Evolutionary conservation across 2,888 invertebrate species (phyloP).

Genomic region (Chorisops tibialis): DNA sequence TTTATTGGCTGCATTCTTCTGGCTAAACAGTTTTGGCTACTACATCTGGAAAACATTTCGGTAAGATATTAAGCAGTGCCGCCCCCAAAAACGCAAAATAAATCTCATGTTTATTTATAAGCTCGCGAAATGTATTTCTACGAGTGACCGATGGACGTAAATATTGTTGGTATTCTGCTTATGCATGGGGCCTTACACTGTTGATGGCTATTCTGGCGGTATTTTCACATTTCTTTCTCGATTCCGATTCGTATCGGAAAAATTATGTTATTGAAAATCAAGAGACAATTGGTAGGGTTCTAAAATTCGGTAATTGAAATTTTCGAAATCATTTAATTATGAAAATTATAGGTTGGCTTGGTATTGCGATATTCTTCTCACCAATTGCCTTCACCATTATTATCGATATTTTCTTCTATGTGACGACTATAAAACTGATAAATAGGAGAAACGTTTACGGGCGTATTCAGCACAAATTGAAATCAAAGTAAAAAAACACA

Average conservation of each 20-base stretch:
- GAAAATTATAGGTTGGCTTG: constrained; percentile 63
- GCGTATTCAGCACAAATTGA: constrained; percentile 80
- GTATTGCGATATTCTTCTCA: constrained; percentile 77
- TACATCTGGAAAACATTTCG: constrained; percentile 86
- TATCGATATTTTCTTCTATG: constrained; percentile 74
- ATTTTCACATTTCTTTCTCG: constrained; percentile 77
- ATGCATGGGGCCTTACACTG: constrained; percentile 73
- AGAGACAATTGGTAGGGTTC: constrained; percentile 65
- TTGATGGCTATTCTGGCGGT: constrained; percentile 71
- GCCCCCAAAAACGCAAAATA: neutral
- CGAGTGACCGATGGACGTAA: constrained; percentile 81
- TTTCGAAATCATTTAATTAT: neutral
- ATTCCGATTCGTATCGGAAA: constrained; percentile 60
- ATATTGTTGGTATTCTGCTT: constrained; percentile 81
- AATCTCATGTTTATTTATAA: constrained; percentile 41
- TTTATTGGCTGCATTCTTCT: constrained; percentile 76
- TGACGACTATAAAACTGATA: constrained; percentile 74
- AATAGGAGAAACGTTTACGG: constrained; percentile 80
- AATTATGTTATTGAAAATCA: constrained; percentile 60
- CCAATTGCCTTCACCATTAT: constrained; percentile 77
- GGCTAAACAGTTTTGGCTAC: constrained; percentile 81
- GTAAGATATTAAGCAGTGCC: too few relatives aligned
- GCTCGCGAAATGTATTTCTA: constrained; percentile 79
- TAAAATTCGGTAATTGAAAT: neutral
- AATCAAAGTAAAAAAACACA: constrained; percentile 63